Evolutionary conservation across 2,888 invertebrate species (phyloP), one percentile per base, ranked within the genome.

Genomic region (Harmothoe impar): DNA sequence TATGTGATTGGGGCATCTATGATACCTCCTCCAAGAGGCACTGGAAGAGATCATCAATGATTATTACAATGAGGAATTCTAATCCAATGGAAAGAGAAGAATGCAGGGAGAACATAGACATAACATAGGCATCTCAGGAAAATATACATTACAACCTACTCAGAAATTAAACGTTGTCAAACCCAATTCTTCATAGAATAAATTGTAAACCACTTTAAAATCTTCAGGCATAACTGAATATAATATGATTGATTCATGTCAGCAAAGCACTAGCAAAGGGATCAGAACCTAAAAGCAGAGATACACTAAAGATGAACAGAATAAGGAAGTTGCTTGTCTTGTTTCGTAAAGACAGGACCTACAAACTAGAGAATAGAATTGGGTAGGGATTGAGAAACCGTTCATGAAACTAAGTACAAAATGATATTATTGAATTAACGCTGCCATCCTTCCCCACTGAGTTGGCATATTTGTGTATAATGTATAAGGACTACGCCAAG

Each of bases 381-480:
- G 81, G 81, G 81, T 33, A 33, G 81, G 81, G 81, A 81, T 81
- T 81, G 81, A 81, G 81, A 81, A 81, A 81, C 43, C 81, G 43
- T 81, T 81, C 81, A 81, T 81, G 81, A 56, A 86, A 86, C 86
- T 56, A 86, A 86, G 86, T 54, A 86, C 86, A 86, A 86, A 86
- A 86, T 86, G 86, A 86, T 86, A 86, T 86, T 86, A 86, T 86
- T 86, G 86, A 86, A 86, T 54, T 86, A 86, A 54, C 56, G 86
- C 86, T 86, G 1, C 12, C 29, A 81, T 23, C n/a, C 15, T 10
- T 43, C 23, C 81, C 33, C 33, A 81, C 17, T 35, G 43, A 77
- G 25, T 29, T 31, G 77, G 77, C 25, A 77, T 77, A 17, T 77
- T 77, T 25, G 77, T 77, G 31, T 25, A 20, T 35, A 35, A 29